Base-by-base conservation (phyloP, 2,113 vertebrate genomes). In the Aegithalos caudatus region DNA sequence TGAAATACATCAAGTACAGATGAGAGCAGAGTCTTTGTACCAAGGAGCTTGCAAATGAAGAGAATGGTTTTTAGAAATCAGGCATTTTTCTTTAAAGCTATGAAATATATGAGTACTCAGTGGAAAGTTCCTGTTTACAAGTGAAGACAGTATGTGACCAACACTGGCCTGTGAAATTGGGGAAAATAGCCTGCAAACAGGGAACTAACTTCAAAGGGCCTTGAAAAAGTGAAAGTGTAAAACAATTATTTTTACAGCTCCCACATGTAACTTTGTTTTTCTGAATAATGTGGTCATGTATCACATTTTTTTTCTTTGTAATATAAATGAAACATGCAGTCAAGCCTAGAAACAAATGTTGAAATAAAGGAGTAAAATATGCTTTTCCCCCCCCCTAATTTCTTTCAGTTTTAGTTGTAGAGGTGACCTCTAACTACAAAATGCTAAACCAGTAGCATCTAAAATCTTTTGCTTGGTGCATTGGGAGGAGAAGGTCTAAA, bases 1-100 rank as follows among this genome's bases (percentile, higher is more conserved):
- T 94, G 81, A 72, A 95, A 50, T 91, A 16, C 94, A 92, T 94
- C 65, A 76, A 76, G 57, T 89, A 92, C 73, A 96, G 77, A 92
- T 78, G 65, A 94, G 85, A 93, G 81, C 48, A 57, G 71, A 88
- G n/a, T 88, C 66, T 79, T 56, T 81, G 64, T 74, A 92, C 65
- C 88, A 90, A 88, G 65, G 51, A 96, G 65, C 56, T 90, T 93
- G 61, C 88, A 94, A 78, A 90, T 71, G 45, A 95, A 81, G 69
- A 64, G 47, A 33, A 28, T 38, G 19, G 0, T 12, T 86, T 93
- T 74, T 61, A 90, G 65, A 88, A 83, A 76, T 86, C 4, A 37
- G 18, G 6, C 14, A 47, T 71, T 90, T 91, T 92, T 81, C 65
- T 47, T 81, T 93, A 92, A 86, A 84, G 48, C 7, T 48, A 53